phyloP scores from a whole-genome alignment of 2,113 vertebrate genomes.

The Synodontis membranacea region DNA sequence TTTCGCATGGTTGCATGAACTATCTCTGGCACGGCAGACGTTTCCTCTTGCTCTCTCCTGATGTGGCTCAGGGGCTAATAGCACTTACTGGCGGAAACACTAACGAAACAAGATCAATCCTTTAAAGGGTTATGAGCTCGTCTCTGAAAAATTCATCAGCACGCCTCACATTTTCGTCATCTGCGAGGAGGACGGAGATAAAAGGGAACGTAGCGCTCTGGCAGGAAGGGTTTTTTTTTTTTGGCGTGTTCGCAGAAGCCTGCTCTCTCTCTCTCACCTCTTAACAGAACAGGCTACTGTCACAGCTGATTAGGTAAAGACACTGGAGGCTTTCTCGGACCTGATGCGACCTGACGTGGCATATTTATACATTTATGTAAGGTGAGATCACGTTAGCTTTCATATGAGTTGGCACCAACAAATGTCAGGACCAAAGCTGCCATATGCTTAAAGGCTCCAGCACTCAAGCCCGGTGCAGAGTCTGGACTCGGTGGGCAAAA shows the following conservation, averaged over 20 bases:
- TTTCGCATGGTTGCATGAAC: neutral
- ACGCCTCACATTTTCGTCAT: constrained; percentile 18
- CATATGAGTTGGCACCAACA: constrained; percentile 33
- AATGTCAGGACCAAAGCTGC: constrained; percentile 39
- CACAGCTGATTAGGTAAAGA: constrained; percentile 41
- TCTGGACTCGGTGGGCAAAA: neutral
- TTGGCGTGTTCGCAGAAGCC: constrained; percentile 30
- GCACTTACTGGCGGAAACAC: constrained; percentile 28
- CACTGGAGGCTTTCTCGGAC: constrained; percentile 33
- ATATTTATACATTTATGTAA: constrained; percentile 53
- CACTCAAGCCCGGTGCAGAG: neutral
- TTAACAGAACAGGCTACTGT: constrained; percentile 44
- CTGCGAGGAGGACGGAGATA: constrained; percentile 4
- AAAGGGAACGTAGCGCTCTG: constrained; percentile 14
- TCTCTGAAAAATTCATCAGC: constrained; percentile 26
- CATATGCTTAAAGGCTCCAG: neutral
- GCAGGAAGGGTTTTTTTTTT: constrained; percentile 7
- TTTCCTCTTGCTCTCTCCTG: constrained; percentile 17
- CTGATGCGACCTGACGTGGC: constrained; percentile 36
- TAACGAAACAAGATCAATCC: constrained; percentile 25
- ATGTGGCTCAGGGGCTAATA: constrained; percentile 20
- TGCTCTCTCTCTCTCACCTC: constrained; percentile 32
- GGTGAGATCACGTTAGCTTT: constrained; percentile 40
- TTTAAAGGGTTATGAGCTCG: constrained; percentile 18
- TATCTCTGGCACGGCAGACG: constrained; percentile 4